Evolutionary conservation across 2,888 invertebrate genomes (phyloP).

Genomic region (Agrotis puta): DNA sequence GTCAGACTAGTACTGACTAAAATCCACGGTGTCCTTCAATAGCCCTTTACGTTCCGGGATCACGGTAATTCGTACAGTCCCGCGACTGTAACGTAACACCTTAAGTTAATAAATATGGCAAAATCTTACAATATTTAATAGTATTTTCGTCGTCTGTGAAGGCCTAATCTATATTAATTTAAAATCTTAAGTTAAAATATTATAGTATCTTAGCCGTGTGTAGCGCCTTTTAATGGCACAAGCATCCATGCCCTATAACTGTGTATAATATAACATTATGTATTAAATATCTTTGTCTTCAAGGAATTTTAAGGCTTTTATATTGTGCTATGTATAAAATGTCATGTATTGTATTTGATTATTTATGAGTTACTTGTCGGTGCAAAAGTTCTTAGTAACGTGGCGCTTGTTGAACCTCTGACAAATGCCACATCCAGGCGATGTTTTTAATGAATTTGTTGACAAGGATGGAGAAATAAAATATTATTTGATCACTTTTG

Average conservation of each 20-base stretch:
- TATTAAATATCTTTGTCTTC: slow-evolving; percentile 5
- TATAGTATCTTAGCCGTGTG: too few species aligned
- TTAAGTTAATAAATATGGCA: too few species aligned
- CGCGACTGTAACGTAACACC: too few species aligned
- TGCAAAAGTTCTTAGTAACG: slow-evolving; percentile 29
- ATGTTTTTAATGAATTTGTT: slow-evolving; percentile 76
- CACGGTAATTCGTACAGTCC: too few species aligned
- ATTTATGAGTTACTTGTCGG: slow-evolving; percentile 14
- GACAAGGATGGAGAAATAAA: slow-evolving; percentile 75
- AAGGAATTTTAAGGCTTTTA: slow-evolving; percentile 5
- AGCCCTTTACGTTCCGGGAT: too few species aligned
- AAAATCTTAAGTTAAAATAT: too few species aligned
- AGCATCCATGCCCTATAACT: slow-evolving; percentile 3
- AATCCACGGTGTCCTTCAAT: too few species aligned
- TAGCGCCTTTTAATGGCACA: too few species aligned
- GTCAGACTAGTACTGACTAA: too few species aligned
- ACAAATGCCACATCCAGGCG: slow-evolving; percentile 51
- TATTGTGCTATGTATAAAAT: slow-evolving; percentile 25
- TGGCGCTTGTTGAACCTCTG: slow-evolving; percentile 32
- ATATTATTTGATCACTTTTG: slow-evolving; percentile 70
- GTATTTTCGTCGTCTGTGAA: too few species aligned
- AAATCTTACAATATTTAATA: too few species aligned
- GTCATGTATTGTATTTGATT: slow-evolving; percentile 35
- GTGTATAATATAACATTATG: neutral
- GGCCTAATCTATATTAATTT: too few species aligned